These are phyloP conservation scores for Tillus elongatus DNA, from an alignment of 2,888 invertebrate genomes.

Conservation along the genomic window DNA sequence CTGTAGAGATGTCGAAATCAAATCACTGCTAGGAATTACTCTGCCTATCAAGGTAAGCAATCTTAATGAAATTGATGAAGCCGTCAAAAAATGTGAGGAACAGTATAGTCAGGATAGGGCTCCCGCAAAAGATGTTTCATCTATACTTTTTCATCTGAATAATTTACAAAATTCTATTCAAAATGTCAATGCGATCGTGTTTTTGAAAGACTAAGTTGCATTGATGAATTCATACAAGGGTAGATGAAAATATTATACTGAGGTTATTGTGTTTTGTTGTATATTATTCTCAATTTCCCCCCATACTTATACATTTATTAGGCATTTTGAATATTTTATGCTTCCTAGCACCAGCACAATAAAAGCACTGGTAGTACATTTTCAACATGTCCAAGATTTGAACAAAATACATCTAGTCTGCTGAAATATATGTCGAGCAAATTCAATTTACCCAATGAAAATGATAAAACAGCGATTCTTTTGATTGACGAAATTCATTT, in stretches of 20 bases:
- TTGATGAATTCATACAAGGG: not conserved
- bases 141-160: no score
- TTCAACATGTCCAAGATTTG: slow-evolving; percentile 7
- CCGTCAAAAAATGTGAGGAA: no score
- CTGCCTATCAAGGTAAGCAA: no score
- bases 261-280: slow-evolving; percentile 7
- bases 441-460: slow-evolving; percentile 9
- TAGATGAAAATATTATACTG: slow-evolving; percentile 5
- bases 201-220: no score
- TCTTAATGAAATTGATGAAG: no score
- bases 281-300: slow-evolving; percentile 15
- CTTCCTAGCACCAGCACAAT: slow-evolving; percentile 15
- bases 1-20: no score
- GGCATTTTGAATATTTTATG: slow-evolving; percentile 13
- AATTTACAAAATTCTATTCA: no score
- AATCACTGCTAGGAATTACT: no score
- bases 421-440: slow-evolving; percentile 8
- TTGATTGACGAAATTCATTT: slow-evolving; percentile 21
- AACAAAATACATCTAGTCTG: slow-evolving; percentile 8
- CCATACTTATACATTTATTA: slow-evolving; percentile 18
- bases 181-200: no score
- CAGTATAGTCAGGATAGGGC: no score
- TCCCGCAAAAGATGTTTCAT: no score
- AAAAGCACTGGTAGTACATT: slow-evolving; percentile 9
- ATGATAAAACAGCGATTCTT: slow-evolving; percentile 15